These are phyloP conservation scores for Fopius arisanus DNA, from an alignment of 1,140 invertebrate species.

Conservation along the genomic window DNA sequence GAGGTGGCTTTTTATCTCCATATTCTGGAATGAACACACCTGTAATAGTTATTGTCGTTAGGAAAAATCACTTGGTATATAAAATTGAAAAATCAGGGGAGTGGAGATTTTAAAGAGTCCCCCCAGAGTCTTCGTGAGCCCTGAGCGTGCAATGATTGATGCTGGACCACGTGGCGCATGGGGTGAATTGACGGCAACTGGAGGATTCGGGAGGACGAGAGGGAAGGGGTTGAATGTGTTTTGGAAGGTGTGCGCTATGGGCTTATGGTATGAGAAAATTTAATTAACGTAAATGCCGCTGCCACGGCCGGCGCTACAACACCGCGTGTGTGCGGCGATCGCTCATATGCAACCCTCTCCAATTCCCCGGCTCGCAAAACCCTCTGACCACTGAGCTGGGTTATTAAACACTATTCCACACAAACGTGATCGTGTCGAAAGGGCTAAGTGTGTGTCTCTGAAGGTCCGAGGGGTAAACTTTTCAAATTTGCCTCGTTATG, in stretches of 20 bases:
- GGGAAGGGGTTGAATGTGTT: neutral
- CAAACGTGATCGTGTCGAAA: neutral
- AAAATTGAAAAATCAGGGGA: neutral
- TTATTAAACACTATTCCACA: slow-evolving; percentile 9
- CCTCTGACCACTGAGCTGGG: slow-evolving; percentile 10
- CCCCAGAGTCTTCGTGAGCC: slow-evolving; percentile 47
- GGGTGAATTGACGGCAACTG: slow-evolving; percentile 19
- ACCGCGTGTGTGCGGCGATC: slow-evolving; percentile 56
- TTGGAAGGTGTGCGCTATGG: slow-evolving; percentile 32
- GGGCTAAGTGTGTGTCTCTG: neutral
- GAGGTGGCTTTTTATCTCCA: too few relatives aligned
- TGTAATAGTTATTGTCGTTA: too few relatives aligned
- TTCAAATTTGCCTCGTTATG: neutral
- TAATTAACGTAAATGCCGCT: slow-evolving; percentile 66
- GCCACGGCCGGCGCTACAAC: slow-evolving; percentile 47
- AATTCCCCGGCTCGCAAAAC: neutral
- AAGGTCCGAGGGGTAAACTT: neutral
- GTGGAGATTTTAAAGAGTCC: slow-evolving; percentile 48
- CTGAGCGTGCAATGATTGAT: slow-evolving; percentile 60
- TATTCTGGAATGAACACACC: too few relatives aligned
- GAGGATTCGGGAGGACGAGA: slow-evolving; percentile 34
- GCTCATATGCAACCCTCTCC: slow-evolving; percentile 61
- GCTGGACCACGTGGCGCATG: slow-evolving; percentile 41
- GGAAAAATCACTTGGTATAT: neutral
- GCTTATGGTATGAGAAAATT: slow-evolving; percentile 56